Evolutionary conservation across 2,113 vertebrate species (phyloP).

Genomic region (Excalfactoria chinensis): DNA sequence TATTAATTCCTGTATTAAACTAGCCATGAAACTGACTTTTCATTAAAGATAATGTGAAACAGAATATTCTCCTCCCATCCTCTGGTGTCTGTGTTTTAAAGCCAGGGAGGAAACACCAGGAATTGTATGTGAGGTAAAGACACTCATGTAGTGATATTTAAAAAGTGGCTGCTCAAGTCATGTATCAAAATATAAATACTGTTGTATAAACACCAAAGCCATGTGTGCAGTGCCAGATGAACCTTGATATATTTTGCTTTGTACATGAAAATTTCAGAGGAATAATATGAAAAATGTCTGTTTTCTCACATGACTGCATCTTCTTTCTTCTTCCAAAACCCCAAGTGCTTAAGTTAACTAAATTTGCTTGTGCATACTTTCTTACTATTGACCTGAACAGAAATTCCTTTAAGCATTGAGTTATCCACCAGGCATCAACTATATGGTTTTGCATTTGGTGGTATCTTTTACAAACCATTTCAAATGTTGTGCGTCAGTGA

Average conservation of each 20-base stretch:
- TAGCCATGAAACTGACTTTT: not conserved
- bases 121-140: not conserved
- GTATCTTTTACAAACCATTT: not conserved
- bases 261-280: not conserved
- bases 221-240: not conserved
- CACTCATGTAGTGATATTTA: not conserved
- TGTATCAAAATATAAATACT: not conserved
- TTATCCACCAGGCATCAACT: not conserved
- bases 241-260: not conserved
- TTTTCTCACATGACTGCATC: not conserved
- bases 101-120: not conserved
- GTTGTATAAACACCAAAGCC: not conserved
- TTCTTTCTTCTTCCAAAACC: not conserved
- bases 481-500: not conserved
- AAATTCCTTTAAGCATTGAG: not conserved
- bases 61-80: not conserved
- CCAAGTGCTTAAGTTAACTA: not conserved
- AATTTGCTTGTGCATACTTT: not conserved
- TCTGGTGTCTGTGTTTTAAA: not conserved
- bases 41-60: not conserved
- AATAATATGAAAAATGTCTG: not conserved
- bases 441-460: not conserved
- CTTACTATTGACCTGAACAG: not conserved
- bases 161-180: not conserved
- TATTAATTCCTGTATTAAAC: not conserved